Conservation (phyloP, 2,113 vertebrate genomes). For the Setophaga petechia region DNA sequence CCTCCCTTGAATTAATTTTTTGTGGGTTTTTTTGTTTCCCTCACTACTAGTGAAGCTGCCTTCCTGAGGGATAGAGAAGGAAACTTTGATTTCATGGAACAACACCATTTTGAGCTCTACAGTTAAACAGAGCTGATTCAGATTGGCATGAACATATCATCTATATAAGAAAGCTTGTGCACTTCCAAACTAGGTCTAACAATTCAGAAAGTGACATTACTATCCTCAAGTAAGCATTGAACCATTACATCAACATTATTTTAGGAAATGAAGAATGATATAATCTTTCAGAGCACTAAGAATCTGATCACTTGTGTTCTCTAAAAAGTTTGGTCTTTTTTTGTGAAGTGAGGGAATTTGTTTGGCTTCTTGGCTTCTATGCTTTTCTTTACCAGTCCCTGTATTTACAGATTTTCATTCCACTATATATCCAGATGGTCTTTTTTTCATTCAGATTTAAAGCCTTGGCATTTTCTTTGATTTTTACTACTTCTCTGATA, state of each 20-base stretch:
- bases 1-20: not conserved
- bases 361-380: not conserved
- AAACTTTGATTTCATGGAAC: not conserved
- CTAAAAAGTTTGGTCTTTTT: not conserved
- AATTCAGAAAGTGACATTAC: not conserved
- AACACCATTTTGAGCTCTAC: not conserved
- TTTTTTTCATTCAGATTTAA: not conserved
- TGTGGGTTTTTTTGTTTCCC: not conserved
- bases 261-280: not conserved
- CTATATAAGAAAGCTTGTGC: not conserved
- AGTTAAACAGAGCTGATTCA: not conserved
- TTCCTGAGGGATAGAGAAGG: not conserved
- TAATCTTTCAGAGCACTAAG: not conserved
- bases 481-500: not conserved
- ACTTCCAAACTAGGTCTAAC: not conserved
- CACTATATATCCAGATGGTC: not conserved
- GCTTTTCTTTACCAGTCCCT: not conserved
- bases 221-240: not conserved
- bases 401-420: not conserved
- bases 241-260: not conserved
- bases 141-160: not conserved
- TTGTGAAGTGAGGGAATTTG: not conserved
- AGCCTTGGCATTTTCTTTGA: not conserved
- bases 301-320: not conserved
- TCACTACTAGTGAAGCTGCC: not conserved